A percentile compares a stretch with the other conserved stretches of the same genome.
Conservation (phyloP, 2,113 vertebrate species). For the Lagopus muta region DNA sequence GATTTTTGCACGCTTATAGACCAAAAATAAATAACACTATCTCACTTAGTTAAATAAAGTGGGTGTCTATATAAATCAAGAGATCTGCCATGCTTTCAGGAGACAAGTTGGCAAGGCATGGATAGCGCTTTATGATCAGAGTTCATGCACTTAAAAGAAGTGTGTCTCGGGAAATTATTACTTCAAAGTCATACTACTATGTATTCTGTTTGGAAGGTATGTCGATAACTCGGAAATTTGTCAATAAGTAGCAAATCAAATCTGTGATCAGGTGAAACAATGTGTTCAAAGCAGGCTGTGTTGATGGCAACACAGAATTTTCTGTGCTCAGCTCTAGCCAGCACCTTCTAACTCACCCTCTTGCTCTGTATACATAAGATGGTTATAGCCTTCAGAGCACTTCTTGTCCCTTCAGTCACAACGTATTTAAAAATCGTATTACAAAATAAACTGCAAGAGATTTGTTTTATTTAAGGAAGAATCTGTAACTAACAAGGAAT, state of each 20-base stretch:
- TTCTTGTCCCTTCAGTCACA: neutral
- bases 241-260: neutral
- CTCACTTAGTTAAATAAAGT: slow-evolving; percentile 66
- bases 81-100: neutral
- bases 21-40: slow-evolving; percentile 64
- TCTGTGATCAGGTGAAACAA: neutral
- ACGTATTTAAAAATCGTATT: neutral
- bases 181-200: neutral
- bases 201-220: neutral
- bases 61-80: slow-evolving; percentile 61
- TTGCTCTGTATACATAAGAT: neutral
- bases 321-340: neutral
- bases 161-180: neutral
- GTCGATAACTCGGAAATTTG: neutral
- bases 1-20: slow-evolving; percentile 52
- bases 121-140: neutral
- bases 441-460: fast-evolving
- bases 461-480: neutral
- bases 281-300: neutral
- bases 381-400: neutral
- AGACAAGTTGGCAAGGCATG: neutral
- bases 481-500: neutral
- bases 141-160: slow-evolving; percentile 2
- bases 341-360: neutral
- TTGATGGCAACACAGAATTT: neutral